Evolutionary conservation across 2,888 invertebrate species (phyloP).

Genomic region (Cremastobaeus sp.): DNA sequence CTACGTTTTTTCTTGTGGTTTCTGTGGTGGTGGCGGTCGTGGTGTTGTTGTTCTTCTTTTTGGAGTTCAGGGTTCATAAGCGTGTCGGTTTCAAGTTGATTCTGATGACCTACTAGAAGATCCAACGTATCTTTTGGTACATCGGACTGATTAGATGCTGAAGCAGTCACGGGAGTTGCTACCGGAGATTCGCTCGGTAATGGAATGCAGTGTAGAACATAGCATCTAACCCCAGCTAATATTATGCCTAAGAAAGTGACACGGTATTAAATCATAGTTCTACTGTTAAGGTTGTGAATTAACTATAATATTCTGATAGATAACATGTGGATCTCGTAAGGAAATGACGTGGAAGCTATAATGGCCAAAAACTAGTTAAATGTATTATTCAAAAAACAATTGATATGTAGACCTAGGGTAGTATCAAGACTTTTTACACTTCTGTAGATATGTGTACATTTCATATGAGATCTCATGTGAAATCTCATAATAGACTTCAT

Average conservation of each 20-base stretch:
- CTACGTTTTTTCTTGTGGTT: slow-evolving; percentile 75
- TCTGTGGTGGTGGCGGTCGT: slow-evolving; percentile 69
- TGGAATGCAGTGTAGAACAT: slow-evolving; percentile 74
- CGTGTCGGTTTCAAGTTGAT: slow-evolving; percentile 72
- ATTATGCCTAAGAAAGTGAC: slow-evolving; percentile 70
- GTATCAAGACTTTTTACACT: no score
- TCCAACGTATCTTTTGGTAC: slow-evolving; percentile 70
- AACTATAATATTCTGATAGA: no score
- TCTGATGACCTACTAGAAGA: slow-evolving; percentile 72
- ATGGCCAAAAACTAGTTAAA: no score
- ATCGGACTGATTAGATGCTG: slow-evolving; percentile 64
- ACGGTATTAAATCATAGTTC: no score
- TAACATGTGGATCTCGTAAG: no score
- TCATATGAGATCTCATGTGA: no score
- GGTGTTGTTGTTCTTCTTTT: slow-evolving; percentile 64
- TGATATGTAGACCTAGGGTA: no score
- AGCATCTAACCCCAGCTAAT: slow-evolving; percentile 73
- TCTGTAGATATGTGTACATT: no score
- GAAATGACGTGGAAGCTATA: no score
- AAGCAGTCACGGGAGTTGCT: slow-evolving; percentile 71
- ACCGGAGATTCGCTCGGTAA: slow-evolving; percentile 73
- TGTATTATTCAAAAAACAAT: no score
- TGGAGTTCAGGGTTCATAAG: slow-evolving; percentile 70
- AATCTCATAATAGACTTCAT: no score
- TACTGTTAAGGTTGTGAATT: no score